Evolutionary conservation across 2,113 vertebrate genomes (phyloP).

Genomic region (Geococcyx californianus): DNA sequence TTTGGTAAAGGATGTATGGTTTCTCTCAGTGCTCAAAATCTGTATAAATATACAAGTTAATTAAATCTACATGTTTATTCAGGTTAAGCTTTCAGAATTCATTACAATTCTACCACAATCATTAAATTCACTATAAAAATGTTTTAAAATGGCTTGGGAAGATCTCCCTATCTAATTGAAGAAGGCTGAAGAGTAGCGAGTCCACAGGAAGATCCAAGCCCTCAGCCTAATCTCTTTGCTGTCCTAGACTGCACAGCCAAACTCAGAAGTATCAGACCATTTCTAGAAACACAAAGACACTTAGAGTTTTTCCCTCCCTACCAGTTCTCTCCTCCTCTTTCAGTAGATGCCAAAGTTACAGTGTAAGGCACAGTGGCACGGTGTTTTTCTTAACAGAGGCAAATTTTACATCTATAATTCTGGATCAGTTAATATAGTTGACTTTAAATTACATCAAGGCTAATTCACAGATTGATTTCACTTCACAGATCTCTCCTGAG

Average conservation of each 20-base stretch:
- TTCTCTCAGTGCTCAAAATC: not conserved
- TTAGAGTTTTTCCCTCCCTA: not conserved
- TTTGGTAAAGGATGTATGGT: not conserved
- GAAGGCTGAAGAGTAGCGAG: not conserved
- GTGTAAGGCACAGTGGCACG: not conserved
- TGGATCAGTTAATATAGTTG: not conserved
- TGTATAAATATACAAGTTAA: not conserved
- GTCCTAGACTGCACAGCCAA: not conserved
- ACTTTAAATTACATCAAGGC: not conserved
- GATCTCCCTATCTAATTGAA: not conserved
- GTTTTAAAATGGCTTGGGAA: not conserved
- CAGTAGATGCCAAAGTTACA: not conserved
- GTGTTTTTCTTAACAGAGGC: not conserved
- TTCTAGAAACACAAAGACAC: not conserved
- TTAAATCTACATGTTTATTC: not conserved
- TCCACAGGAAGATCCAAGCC: not conserved
- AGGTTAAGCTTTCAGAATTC: slow-evolving; percentile 13
- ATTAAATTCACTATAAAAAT: not conserved
- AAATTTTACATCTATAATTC: not conserved
- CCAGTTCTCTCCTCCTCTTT: not conserved
- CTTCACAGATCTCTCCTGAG: not conserved
- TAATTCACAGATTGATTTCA: not conserved
- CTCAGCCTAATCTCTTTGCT: not conserved
- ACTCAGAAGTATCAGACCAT: not conserved
- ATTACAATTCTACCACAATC: not conserved